phyloP scores from a whole-genome alignment of 2,888 invertebrate genomes.

The Minunthozetes semirufus region DNA sequence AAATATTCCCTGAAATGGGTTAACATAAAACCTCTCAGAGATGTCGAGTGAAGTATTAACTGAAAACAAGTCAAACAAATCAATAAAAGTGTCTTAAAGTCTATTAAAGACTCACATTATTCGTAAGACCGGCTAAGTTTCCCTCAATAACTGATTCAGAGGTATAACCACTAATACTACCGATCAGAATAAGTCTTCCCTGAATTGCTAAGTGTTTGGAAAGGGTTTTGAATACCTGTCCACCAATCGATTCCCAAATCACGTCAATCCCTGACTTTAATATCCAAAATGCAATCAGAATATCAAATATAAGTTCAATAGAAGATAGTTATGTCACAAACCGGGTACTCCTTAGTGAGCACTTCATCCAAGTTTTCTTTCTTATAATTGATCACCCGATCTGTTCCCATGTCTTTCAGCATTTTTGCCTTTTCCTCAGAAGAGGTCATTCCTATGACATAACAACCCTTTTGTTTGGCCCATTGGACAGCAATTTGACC shows the following conservation, averaged over 20 bases:
- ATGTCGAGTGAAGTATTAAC: slow-evolving; percentile 37
- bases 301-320: background rate
- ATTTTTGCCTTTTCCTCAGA: slow-evolving; percentile 38
- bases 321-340: slow-evolving; percentile 22
- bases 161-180: slow-evolving; percentile 47
- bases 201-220: slow-evolving; percentile 44
- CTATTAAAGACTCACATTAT: background rate
- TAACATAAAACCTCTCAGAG: slow-evolving; percentile 37
- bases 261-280: slow-evolving; percentile 40
- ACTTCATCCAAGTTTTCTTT: slow-evolving; percentile 21
- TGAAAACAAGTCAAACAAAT: background rate
- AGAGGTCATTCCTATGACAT: slow-evolving; percentile 41
- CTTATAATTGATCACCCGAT: slow-evolving; percentile 35
- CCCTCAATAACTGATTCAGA: background rate
- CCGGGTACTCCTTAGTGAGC: slow-evolving; percentile 31
- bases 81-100: background rate
- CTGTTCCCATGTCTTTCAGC: slow-evolving; percentile 36
- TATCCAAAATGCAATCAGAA: background rate
- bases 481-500: slow-evolving; percentile 39
- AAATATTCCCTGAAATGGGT: slow-evolving; percentile 29
- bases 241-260: slow-evolving; percentile 42
- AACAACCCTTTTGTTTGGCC: slow-evolving; percentile 40
- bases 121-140: background rate
- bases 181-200: slow-evolving; percentile 48
- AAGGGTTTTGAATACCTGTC: slow-evolving; percentile 38